Conservation (phyloP, 2,888 invertebrate genomes). For the Agrochola litura region DNA sequence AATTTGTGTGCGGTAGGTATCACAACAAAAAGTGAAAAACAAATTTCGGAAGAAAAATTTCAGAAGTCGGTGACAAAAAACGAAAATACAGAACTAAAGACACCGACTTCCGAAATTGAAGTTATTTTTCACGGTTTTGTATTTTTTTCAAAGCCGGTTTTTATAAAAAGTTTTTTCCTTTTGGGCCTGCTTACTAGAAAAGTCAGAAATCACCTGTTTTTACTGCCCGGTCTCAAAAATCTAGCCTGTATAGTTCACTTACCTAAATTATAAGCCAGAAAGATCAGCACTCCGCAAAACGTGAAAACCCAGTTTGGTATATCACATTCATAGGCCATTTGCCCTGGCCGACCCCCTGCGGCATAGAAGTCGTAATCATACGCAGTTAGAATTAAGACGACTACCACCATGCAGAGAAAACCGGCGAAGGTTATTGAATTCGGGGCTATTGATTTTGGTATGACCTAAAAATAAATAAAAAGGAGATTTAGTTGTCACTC, state of each 20-base stretch:
- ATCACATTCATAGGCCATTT: slow-evolving; percentile 58
- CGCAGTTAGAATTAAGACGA: slow-evolving; percentile 94
- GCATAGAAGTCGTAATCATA: slow-evolving; percentile 95
- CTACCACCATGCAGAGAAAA: slow-evolving; percentile 96
- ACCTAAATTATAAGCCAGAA: slow-evolving; percentile 98
- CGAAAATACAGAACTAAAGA: too few species aligned
- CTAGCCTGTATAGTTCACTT: slow-evolving; percentile 70
- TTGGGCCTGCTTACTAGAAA: too few species aligned
- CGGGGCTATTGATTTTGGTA: slow-evolving; percentile 98
- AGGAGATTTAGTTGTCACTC: background rate
- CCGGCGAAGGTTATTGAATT: slow-evolving; percentile 98
- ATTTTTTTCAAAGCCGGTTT: too few species aligned
- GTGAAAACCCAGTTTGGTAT: slow-evolving; percentile 97
- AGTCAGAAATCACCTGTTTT: too few species aligned
- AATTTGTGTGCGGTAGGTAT: too few species aligned
- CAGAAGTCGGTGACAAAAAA: too few species aligned
- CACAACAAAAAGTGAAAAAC: too few species aligned
- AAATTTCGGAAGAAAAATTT: too few species aligned
- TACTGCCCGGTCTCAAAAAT: too few species aligned
- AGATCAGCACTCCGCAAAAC: slow-evolving; percentile 95
- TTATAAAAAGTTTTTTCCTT: too few species aligned
- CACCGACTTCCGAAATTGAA: too few species aligned
- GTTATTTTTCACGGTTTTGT: too few species aligned
- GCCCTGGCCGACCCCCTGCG: slow-evolving; percentile 73
- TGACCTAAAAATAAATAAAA: slow-evolving; percentile 91